Base-by-base conservation (phyloP, 1,140 invertebrate species). In the Aphelinus atriplicis region DNA sequence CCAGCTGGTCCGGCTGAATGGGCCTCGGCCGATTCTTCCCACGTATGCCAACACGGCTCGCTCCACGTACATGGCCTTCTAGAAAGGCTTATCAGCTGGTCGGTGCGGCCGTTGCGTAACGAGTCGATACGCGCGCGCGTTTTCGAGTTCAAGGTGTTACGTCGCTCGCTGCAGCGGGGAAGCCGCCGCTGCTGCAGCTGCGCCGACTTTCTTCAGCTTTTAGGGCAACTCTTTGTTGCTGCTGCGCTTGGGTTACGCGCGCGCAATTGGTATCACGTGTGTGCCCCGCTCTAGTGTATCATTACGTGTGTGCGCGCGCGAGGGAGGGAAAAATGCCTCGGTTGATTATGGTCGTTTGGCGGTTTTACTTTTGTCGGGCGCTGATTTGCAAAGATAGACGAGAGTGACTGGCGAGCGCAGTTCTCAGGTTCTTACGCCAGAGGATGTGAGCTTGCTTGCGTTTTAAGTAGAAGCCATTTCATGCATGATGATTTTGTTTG, bases 131-230 rank as follows among this genome's bases (percentile, higher is more conserved):
- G 9, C 10, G 47, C 43, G 62, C 5, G n/a, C 43, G 42, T 73
- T 72, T 74, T 74, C 65, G 65, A 74, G 67, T 75, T 75, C 73
- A 75, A 75, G 73, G 67, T 65, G 65, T 75, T 58, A 45, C 58
- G 56, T 46, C 57, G 57, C n/a, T 3, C 57, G 57, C 26, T 53
- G 51, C 51, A 4, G 51, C 51, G 51, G 51, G 51, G 9, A 53
- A 53, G 51, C 26, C 26, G 26, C 26, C 26, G 26, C 26, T 26
- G 26, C 1, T 10, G 7, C 5, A 2, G 7, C 62, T 10, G 0
- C 65, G 2, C 2, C 47, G 2, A 10, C 50, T 63, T 71, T 62
- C 26, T 50, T 53, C 43, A 7, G 58, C 43, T 55, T 71, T 71
- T 51, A 4, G 42, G 43, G 48, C 50, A 26, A 26, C 45, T 3